Evolutionary conservation across 2,797 vertebrate species (phyloP).

Genomic region (Hydrolagus colliei): DNA sequence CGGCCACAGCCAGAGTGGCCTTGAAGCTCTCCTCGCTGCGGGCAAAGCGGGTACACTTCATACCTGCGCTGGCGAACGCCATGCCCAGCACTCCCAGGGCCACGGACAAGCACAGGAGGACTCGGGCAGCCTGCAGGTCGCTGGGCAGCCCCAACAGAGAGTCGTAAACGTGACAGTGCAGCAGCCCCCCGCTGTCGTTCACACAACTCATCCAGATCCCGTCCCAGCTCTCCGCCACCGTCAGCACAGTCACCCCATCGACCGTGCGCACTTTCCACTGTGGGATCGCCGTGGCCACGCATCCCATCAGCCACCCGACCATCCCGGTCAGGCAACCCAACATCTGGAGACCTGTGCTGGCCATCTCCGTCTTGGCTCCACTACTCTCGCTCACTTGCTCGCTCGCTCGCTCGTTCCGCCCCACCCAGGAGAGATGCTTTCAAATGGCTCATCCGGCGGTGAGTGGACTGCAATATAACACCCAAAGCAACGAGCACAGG

Average conservation of each 20-base stretch:
- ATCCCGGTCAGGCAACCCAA: background rate
- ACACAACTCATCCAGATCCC: slow-evolving; percentile 28
- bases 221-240: slow-evolving; percentile 5
- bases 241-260: background rate
- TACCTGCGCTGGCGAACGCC: background rate
- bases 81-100: slow-evolving; percentile 5
- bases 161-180: background rate
- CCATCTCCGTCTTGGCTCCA: background rate
- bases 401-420: no score
- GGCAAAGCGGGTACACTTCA: slow-evolving; percentile 19
- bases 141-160: background rate
- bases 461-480: background rate
- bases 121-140: slow-evolving; percentile 12
- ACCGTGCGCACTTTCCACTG: slow-evolving; percentile 13
- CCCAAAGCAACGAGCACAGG: background rate
- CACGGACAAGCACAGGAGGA: slow-evolving; percentile 1
- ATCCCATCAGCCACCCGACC: slow-evolving; percentile 18
- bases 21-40: slow-evolving; percentile 1
- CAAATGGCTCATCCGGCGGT: background rate
- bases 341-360: background rate
- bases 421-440: no score
- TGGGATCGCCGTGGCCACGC: background rate
- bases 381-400: no score
- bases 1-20: background rate
- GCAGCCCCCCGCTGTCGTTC: slow-evolving; percentile 13